Base-by-base conservation (phyloP, 2,113 vertebrate genomes). In the Dromas ardeola region DNA sequence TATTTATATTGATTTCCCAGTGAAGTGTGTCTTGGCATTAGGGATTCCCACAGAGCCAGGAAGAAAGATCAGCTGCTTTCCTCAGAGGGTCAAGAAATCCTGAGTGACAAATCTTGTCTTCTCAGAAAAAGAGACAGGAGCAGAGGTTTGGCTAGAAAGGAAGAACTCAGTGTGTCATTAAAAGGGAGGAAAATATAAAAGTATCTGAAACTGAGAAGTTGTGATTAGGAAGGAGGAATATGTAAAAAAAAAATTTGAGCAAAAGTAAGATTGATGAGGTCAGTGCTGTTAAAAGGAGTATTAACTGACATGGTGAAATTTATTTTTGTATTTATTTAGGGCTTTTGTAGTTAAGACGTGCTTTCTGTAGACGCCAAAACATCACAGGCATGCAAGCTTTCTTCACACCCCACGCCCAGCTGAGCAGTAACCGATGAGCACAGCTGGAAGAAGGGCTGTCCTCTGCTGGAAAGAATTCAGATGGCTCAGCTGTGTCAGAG, bases 1-100 rank as follows among this genome's bases (percentile, higher is more conserved):
- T 97, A 96, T 97, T 97, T 96, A 77, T 98, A 98, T 98, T 76
- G 97, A 98, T 98, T 98, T 97, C 92, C 86, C 95, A 96, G 86
- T 95, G 97, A 97, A 97, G 88, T 94, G 96, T 97, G 94, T 98
- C 97, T 97, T 96, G 94, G 96, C 95, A 97, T 97, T 97, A 97
- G 93, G 93, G 86, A 93, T 84, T 96, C 97, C 97, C 95, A 79
- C 93, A 97, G 95, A 97, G 96, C 92, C 86, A 52, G 38, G 86
- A 81, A 77, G 82, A 96, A 97, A 97, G 94, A 95, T 95, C 91
- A 89, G 91, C 72, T 80, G 90, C 86, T 93, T 88, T 81, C 71
- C 84, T 94, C 71, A 47, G 95, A 98, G 96, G 94, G 95, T 97
- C 91, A 96, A 97, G 94, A 97, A 98, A 93, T 94, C 92, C 95